Evolutionary conservation across 2,797 vertebrate species (phyloP).

Genomic region (Corythornis leucogaster): DNA sequence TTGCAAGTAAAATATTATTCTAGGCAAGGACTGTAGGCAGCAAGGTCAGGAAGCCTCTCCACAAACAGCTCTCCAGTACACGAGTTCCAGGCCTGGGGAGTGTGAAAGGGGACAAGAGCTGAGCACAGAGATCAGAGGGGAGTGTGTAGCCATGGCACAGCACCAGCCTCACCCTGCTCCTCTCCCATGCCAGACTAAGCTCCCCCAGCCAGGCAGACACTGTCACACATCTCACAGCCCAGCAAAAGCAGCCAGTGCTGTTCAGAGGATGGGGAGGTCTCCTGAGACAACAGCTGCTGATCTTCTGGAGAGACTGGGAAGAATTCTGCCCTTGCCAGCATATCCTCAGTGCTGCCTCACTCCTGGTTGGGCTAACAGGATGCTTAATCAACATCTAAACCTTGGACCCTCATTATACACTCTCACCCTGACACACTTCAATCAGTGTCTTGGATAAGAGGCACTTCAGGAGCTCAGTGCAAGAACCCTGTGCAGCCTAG

Average conservation of each 20-base stretch:
- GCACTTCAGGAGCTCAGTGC: not conserved
- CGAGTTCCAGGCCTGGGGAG: not conserved
- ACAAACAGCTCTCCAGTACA: not conserved
- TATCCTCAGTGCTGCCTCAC: not conserved
- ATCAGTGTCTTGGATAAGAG: not conserved
- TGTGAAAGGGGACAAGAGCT: not conserved
- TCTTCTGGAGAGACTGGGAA: not conserved
- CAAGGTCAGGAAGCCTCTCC: not conserved
- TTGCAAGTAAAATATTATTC: slow-evolving; percentile 1
- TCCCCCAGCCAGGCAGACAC: fast-evolving
- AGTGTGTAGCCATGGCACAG: not conserved
- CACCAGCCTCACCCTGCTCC: not conserved
- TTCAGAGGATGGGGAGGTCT: not conserved
- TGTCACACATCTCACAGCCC: not conserved
- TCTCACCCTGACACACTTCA: not conserved
- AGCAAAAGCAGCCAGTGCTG: not conserved
- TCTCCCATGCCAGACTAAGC: not conserved
- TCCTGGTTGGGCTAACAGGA: not conserved
- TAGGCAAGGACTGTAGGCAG: not conserved
- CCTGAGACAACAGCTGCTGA: fast-evolving
- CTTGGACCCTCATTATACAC: not conserved
- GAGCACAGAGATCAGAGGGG: not conserved
- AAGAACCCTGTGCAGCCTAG: not conserved
- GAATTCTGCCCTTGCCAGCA: not conserved
- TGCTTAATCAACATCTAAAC: not conserved